A percentile compares a stretch with the other conserved stretches of the same genome.
These are phyloP conservation scores for Tupaia tana DNA, from an alignment of 2,113 vertebrate species.

Conservation along the genomic window DNA sequence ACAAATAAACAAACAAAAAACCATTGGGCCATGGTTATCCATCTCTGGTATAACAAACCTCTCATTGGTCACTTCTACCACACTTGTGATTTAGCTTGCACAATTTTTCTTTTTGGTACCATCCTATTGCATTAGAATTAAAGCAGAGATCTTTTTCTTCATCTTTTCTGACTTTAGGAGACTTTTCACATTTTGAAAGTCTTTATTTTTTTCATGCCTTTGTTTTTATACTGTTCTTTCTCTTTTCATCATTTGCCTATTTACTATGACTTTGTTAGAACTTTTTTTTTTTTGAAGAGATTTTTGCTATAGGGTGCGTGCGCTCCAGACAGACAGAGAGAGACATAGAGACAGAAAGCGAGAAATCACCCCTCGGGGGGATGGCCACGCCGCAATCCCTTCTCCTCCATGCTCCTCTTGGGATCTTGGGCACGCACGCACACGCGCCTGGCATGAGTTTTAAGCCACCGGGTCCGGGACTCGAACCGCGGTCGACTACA, in stretches of 20 bases:
- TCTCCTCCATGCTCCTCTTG: no score
- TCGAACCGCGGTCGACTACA: no score
- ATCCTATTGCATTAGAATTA: slow-evolving; percentile 13
- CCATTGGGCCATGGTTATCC: background rate
- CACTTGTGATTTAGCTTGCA: background rate
- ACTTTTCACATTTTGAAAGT: background rate
- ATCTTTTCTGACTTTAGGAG: slow-evolving; percentile 8
- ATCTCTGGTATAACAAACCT: background rate
- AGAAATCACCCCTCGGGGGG: no score
- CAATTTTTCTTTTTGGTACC: background rate
- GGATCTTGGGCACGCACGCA: no score
- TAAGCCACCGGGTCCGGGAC: no score
- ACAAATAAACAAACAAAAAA: background rate
- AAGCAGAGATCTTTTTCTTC: slow-evolving; percentile 7
- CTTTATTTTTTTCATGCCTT: slow-evolving; percentile 9
- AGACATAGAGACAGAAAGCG: no score
- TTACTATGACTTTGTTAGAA: background rate
- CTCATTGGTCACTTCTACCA: background rate
- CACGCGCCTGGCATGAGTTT: no score
- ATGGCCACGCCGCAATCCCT: no score
- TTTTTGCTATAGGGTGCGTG: no score
- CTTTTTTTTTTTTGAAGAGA: background rate
- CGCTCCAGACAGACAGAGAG: no score
- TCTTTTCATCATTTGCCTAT: background rate
- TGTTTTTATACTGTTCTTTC: background rate